Evolutionary conservation across 2,888 invertebrate species (phyloP).

Genomic region (Smittia sp.): DNA sequence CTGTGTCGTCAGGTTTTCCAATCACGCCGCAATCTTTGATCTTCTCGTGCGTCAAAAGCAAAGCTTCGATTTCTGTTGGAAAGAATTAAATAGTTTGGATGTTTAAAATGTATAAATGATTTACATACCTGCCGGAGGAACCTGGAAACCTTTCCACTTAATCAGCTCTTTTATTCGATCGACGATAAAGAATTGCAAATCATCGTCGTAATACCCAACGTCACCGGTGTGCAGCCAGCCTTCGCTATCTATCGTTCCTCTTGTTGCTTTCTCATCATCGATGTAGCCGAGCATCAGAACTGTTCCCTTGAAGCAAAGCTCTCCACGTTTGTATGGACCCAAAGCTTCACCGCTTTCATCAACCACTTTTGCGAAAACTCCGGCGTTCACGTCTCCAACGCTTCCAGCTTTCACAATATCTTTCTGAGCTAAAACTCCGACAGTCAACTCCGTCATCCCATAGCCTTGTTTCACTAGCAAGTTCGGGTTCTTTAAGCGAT

Average conservation of each 20-base stretch:
- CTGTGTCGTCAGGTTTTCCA: conserved; percentile 68
- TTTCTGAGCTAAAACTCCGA: conserved; percentile 56
- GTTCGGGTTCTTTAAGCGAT: conserved; percentile 44
- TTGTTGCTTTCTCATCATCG: conserved; percentile 66
- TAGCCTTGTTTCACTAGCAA: conserved; percentile 64
- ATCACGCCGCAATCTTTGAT: conserved; percentile 79
- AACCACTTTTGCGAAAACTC: conserved; percentile 63
- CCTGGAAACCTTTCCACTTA: conserved; percentile 84
- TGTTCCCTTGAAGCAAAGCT: conserved; percentile 79
- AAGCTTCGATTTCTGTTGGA: conserved; percentile 68
- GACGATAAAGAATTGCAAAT: conserved; percentile 75
- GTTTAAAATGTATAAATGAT: too few relatives aligned
- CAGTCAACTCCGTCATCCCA: conserved; percentile 77
- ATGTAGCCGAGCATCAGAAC: conserved; percentile 82
- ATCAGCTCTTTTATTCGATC: conserved; percentile 87
- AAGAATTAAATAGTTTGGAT: too few relatives aligned
- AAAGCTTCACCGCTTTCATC: conserved; percentile 63
- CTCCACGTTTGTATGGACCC: conserved; percentile 70
- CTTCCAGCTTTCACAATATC: conserved; percentile 59
- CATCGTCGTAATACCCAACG: conserved; percentile 75
- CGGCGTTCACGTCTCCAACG: conserved; percentile 66
- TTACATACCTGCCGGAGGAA: conserved; percentile 73
- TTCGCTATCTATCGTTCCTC: conserved; percentile 63
- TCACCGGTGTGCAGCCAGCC: conserved; percentile 81
- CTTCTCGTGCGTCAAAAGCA: conserved; percentile 67